Conservation (phyloP, 1,140 invertebrate species). For the Grapholita molesta region DNA sequence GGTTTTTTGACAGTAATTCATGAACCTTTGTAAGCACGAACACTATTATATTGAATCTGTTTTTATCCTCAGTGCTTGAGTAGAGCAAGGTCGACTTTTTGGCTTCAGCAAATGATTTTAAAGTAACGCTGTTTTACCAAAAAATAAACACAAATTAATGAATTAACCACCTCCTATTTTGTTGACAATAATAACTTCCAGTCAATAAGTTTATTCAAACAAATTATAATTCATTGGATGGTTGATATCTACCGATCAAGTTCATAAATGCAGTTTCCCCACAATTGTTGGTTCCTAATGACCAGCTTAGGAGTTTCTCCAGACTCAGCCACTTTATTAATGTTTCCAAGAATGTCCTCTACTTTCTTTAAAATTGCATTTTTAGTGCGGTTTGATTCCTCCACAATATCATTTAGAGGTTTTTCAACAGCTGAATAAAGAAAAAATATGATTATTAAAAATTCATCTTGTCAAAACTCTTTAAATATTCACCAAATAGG, state of each 20-base stretch:
- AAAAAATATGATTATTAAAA: conserved; percentile 2
- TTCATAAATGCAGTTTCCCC: conserved; percentile 74
- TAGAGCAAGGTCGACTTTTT: conserved; percentile 61
- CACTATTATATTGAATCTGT: conserved; percentile 61
- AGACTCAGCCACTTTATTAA: conserved; percentile 50
- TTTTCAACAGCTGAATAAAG: conserved; percentile 25
- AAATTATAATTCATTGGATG: no score
- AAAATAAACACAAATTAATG: background rate
- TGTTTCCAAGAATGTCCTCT: conserved; percentile 48
- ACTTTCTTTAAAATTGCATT: conserved; percentile 49
- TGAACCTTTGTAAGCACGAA: conserved; percentile 68
- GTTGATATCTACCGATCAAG: conserved; percentile 55
- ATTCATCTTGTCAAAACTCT: background rate
- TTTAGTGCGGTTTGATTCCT: conserved; percentile 33
- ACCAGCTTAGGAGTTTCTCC: conserved; percentile 47
- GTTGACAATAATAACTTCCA: background rate
- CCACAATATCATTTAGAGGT: conserved; percentile 22
- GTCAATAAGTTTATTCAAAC: no score
- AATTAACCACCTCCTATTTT: conserved; percentile 2
- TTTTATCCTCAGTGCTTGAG: conserved; percentile 53
- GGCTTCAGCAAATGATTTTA: conserved; percentile 58
- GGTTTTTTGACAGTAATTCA: conserved; percentile 60
- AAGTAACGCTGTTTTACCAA: conserved; percentile 47
- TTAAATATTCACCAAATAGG: background rate
- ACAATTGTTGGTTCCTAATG: conserved; percentile 63